phyloP scores from a whole-genome alignment of 2,888 invertebrate species.

The Lampropteryx suffumata region DNA sequence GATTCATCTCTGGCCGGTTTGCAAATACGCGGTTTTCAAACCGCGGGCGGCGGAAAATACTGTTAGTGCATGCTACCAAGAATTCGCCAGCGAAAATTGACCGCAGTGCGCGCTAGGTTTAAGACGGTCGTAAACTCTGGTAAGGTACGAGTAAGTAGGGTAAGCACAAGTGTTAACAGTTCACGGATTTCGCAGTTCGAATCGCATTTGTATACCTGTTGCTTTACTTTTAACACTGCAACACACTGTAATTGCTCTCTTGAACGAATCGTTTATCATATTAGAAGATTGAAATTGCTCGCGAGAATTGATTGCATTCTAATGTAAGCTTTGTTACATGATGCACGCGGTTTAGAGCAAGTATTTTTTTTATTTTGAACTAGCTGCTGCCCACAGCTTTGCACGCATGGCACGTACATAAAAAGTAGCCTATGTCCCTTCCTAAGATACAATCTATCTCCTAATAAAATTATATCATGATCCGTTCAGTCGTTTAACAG shows the following conservation, averaged over 20 bases:
- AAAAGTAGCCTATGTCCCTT: too few species aligned
- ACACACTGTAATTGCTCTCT: slow-evolving; percentile 63
- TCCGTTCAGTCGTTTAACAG: too few species aligned
- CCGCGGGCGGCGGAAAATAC: too few species aligned
- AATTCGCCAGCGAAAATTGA: too few species aligned
- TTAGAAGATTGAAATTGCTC: slow-evolving; percentile 61
- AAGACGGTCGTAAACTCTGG: slow-evolving; percentile 30
- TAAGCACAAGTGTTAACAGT: slow-evolving; percentile 64
- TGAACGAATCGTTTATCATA: slow-evolving; percentile 76
- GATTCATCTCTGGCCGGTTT: too few species aligned
- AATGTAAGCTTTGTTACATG: slow-evolving; percentile 51
- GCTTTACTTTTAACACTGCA: slow-evolving; percentile 52
- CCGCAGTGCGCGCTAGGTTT: too few species aligned
- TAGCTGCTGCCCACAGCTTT: too few species aligned
- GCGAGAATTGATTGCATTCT: slow-evolving; percentile 54
- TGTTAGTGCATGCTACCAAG: too few species aligned
- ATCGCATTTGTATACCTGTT: slow-evolving; percentile 48
- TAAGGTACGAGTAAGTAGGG: slow-evolving; percentile 34
- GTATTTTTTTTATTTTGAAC: slow-evolving; percentile 5
- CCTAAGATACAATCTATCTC: too few species aligned
- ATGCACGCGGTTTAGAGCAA: slow-evolving; percentile 28
- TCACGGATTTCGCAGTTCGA: slow-evolving; percentile 57
- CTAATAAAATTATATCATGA: slow-evolving; percentile 4
- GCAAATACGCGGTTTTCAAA: too few species aligned
- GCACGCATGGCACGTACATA: too few species aligned